These are phyloP conservation scores for Branchinecta sandiegonensis DNA, from an alignment of 2,888 invertebrate genomes.

Conservation along the genomic window DNA sequence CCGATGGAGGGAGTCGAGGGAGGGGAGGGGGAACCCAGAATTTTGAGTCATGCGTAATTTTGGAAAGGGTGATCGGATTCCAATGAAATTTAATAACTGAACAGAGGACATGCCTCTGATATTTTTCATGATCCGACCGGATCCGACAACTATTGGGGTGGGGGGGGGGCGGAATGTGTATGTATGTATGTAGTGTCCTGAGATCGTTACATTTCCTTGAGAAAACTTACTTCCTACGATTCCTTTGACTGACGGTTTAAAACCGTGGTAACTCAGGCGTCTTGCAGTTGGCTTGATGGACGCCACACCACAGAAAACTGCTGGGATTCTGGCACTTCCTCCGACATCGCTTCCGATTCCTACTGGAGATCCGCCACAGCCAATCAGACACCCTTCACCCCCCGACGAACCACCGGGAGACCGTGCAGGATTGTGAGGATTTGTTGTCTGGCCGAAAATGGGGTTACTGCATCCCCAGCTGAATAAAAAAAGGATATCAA, in stretches of 20 bases:
- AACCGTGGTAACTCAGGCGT: constrained; percentile 31
- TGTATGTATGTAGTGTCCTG: too few relatives aligned
- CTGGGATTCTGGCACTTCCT: constrained; percentile 38
- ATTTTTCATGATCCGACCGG: too few relatives aligned
- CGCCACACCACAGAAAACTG: constrained; percentile 37
- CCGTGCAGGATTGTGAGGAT: constrained; percentile 34
- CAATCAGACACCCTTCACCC: constrained; percentile 34
- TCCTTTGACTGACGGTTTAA: constrained; percentile 21
- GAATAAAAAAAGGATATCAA: background rate
- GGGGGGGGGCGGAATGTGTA: too few relatives aligned
- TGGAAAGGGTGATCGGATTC: too few relatives aligned
- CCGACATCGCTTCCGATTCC: constrained; percentile 39
- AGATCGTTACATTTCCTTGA: too few relatives aligned
- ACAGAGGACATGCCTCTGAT: too few relatives aligned
- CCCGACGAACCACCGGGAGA: constrained; percentile 38
- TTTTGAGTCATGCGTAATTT: too few relatives aligned
- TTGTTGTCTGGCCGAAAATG: constrained; percentile 35
- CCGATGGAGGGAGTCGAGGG: too few relatives aligned
- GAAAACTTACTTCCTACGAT: constrained; percentile 25
- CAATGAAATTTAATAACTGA: too few relatives aligned
- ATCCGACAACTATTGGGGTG: too few relatives aligned
- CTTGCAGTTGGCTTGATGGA: constrained; percentile 36
- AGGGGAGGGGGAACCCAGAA: too few relatives aligned
- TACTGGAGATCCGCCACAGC: constrained; percentile 35
- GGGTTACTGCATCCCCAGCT: constrained; percentile 33